Evolutionary conservation across 2,888 invertebrate genomes (phyloP), one percentile per base, ranked within the genome.

Genomic region (Agonopterix arenella): DNA sequence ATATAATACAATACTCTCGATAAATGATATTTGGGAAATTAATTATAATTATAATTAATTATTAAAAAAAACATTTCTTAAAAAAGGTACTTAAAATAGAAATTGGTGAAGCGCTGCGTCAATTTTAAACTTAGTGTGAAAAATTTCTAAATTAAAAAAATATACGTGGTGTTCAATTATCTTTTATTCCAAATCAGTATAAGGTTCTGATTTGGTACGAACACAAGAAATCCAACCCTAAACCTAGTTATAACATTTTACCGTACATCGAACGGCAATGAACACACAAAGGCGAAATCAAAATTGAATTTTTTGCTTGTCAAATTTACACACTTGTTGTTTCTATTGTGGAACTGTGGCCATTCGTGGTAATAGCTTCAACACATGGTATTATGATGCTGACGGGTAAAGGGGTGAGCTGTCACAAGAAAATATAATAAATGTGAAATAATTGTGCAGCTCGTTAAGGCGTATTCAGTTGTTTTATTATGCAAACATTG

Each of bases 251-350:
- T 73, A 76, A 68, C 61, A 83, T 84, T 81, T 79, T 75, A 76
- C 69, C 67, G 70, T 61, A 73, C 79, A 80, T 80, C 77, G 70
- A 76, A 68, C 73, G 57, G 53, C 65, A 68, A 73, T 70, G 64
- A 63, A 66, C 62, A 75, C 73, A 82, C 79, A 83, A 76, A 62
- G 66, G 57, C 49, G 69, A 56, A 64, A 66, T 71, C 65, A 61
- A 75, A 83, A 85, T 83, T 76, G 66, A 84, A 86, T 88, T 86
- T 84, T 84, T 85, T 73, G 75, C 79, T 77, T 85, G 85, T 84
- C 83, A 85, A 80, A 83, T 78, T 74, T 70, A 66, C 62, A 59
- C 83, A 84, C 82, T 85, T 83, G 82, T 82, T 76, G 62, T 64
- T 60, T 60, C 66, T 63, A 70, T 78, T 64, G 77, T 77, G 73